A percentile compares a stretch with the other conserved stretches of the same genome.
Conservation (phyloP, 2,888 invertebrate species). For the Ypsolopha scabrella region DNA sequence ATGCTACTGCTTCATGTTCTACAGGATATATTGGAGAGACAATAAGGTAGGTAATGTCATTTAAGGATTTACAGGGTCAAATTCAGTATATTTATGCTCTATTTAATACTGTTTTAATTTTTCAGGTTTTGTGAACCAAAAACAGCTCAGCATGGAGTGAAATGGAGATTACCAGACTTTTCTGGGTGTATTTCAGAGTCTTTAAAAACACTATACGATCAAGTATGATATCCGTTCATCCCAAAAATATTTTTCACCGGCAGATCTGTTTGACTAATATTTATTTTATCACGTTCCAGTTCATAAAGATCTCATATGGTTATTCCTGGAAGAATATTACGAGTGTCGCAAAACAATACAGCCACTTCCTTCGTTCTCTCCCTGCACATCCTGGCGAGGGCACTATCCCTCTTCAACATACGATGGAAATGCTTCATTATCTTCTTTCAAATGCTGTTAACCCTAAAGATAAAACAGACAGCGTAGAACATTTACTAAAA, state of each 20-base stretch:
- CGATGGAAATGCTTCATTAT: conserved; percentile 70
- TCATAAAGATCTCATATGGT: conserved; percentile 65
- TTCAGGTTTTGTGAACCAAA: conserved; percentile 59
- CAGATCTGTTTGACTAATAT: no score
- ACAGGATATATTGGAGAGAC: conserved; percentile 62
- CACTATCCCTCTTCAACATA: conserved; percentile 69
- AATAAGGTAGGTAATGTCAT: conserved; percentile 27
- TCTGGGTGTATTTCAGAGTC: conserved; percentile 78
- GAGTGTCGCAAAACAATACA: conserved; percentile 66
- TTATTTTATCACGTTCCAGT: conserved; percentile 25
- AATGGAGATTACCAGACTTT: conserved; percentile 83
- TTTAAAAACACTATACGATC: conserved; percentile 72
- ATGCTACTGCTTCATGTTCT: conserved; percentile 64
- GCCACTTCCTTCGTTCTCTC: conserved; percentile 62
- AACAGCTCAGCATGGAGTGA: conserved; percentile 69
- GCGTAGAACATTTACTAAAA: conserved; percentile 75
- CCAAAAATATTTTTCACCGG: neutral
- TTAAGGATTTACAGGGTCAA: no score
- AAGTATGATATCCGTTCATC: conserved; percentile 47
- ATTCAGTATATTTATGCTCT: no score
- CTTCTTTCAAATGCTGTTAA: conserved; percentile 42
- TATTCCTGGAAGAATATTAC: conserved; percentile 72
- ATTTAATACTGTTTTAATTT: conserved; percentile 5
- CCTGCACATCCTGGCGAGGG: conserved; percentile 75
- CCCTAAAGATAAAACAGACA: conserved; percentile 50